phyloP scores from a whole-genome alignment of 1,140 invertebrate genomes.

The Brachionus paranguensis region DNA sequence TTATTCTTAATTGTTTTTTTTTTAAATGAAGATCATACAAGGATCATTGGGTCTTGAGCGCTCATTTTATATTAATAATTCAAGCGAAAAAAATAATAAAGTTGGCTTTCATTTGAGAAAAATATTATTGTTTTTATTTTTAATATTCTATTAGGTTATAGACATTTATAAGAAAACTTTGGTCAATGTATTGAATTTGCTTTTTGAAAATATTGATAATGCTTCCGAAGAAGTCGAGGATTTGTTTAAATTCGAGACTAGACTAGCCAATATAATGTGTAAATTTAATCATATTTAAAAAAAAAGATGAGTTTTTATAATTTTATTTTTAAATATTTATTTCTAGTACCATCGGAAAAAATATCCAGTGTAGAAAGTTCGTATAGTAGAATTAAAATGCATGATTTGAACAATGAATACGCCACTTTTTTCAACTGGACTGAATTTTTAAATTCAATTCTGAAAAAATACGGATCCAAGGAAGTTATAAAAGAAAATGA shows the following conservation, averaged over 20 bases:
- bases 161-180: slow-evolving; percentile 36
- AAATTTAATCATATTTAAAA: neutral
- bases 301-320: neutral
- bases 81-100: slow-evolving; percentile 17
- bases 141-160: neutral
- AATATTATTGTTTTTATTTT: neutral
- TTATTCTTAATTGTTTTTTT: neutral
- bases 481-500: neutral
- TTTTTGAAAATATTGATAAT: slow-evolving; percentile 4
- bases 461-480: slow-evolving; percentile 19
- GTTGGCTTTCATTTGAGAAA: neutral
- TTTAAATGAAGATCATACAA: slow-evolving; percentile 10
- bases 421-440: slow-evolving; percentile 28
- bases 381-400: neutral
- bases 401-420: neutral
- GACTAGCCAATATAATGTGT: slow-evolving; percentile 32
- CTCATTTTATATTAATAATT: slow-evolving; percentile 36
- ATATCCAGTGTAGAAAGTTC: neutral
- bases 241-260: slow-evolving; percentile 23
- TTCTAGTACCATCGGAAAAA: slow-evolving; percentile 13
- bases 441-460: neutral
- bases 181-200: neutral
- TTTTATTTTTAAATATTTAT: neutral
- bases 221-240: neutral
- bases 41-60: slow-evolving; percentile 29